A percentile compares a stretch with the other conserved stretches of the same genome.
Conservation (phyloP, 2,797 vertebrate genomes). For the Halcyon badia region DNA sequence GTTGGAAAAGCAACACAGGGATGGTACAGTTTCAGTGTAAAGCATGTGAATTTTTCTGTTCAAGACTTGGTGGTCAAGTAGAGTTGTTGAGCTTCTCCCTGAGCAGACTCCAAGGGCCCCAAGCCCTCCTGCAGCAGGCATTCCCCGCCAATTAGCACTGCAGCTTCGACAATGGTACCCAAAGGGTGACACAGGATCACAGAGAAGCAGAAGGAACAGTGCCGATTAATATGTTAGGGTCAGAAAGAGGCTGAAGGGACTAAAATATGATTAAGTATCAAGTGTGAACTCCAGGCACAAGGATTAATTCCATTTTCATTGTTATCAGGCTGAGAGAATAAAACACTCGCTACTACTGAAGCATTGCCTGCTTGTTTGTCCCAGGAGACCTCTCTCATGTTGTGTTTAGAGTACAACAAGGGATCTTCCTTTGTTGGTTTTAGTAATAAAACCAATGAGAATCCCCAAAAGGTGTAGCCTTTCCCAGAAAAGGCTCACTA, state of each 20-base stretch:
- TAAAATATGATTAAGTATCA: fast-evolving
- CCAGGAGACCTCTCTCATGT: neutral
- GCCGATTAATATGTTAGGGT: fast-evolving
- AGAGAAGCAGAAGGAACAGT: neutral
- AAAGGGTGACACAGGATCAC: neutral
- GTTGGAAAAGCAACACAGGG: neutral
- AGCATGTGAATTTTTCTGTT: neutral
- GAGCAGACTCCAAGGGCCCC: neutral
- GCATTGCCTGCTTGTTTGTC: no score
- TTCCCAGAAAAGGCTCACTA: neutral
- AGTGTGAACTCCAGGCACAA: neutral
- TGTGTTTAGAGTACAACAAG: neutral
- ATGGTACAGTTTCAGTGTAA: neutral
- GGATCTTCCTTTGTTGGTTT: neutral
- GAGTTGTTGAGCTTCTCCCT: neutral
- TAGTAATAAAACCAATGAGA: neutral
- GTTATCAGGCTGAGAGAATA: neutral
- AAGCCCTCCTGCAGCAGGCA: no score
- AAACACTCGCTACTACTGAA: neutral
- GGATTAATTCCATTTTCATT: neutral
- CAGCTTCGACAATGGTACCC: fast-evolving
- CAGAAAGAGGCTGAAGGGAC: neutral
- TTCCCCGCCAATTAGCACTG: fast-evolving
- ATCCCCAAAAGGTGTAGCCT: neutral
- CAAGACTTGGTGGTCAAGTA: fast-evolving